A percentile compares a stretch with the other conserved stretches of the same genome.
phyloP scores from a whole-genome alignment of 2,797 vertebrate genomes.

The Anomalospiza imberbis region DNA sequence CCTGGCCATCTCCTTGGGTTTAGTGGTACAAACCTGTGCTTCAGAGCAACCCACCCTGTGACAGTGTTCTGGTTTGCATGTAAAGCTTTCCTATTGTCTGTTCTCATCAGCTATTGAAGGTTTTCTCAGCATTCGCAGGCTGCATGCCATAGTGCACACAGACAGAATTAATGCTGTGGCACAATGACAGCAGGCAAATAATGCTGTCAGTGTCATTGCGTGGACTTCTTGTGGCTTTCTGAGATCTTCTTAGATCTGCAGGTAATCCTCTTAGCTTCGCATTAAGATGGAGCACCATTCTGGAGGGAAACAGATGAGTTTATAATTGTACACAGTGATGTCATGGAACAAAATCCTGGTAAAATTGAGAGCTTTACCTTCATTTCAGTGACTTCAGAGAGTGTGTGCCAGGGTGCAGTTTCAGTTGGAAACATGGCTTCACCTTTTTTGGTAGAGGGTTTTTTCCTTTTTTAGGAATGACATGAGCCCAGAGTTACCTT shows the following conservation, averaged over 20 bases:
- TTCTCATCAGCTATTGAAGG: not conserved
- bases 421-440: not conserved
- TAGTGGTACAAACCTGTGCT: not conserved
- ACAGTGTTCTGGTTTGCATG: not conserved
- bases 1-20: not conserved
- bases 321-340: not conserved
- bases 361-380: not conserved
- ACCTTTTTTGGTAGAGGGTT: not conserved
- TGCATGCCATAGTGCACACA: not conserved
- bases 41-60: not conserved
- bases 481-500: not conserved
- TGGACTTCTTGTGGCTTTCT: not conserved
- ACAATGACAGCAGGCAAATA: not conserved
- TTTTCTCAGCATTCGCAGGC: not conserved
- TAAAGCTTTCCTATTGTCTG: not conserved
- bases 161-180: not conserved
- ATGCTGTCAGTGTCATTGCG: not conserved
- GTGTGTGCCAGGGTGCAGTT: not conserved
- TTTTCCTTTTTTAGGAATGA: not conserved
- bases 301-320: not conserved
- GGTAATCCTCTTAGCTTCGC: not conserved
- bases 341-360: not conserved
- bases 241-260: not conserved
- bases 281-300: not conserved
- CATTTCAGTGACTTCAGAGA: not conserved